phyloP scores from a whole-genome alignment of 2,113 vertebrate species.

The Bubo blakistoni region DNA sequence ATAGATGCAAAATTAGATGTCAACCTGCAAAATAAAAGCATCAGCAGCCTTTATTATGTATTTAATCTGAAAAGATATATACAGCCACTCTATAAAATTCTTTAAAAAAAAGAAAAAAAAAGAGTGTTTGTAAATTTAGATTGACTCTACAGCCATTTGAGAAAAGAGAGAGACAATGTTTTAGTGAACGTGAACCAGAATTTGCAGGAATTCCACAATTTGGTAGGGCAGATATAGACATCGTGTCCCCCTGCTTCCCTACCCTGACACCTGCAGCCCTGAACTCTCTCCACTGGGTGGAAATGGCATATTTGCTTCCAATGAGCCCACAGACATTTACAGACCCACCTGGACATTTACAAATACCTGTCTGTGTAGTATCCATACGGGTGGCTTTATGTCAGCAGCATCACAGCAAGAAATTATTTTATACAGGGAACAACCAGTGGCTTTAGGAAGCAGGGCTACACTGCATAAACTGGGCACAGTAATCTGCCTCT shows the following conservation, averaged over 20 bases:
- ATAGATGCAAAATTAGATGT: conserved; percentile 32
- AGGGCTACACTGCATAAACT: neutral
- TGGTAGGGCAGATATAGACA: neutral
- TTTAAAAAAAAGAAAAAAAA: neutral
- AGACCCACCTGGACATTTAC: neutral
- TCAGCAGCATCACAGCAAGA: neutral
- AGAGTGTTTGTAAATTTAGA: neutral
- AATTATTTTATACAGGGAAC: neutral
- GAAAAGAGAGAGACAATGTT: neutral
- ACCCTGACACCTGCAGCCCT: neutral
- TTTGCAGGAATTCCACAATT: neutral
- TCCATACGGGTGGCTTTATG: neutral
- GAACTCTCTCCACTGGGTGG: neutral
- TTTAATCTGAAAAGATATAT: conserved; percentile 10
- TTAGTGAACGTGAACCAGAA: neutral
- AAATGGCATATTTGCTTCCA: neutral
- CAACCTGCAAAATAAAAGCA: conserved; percentile 25
- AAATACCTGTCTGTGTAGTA: neutral
- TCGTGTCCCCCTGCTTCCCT: neutral
- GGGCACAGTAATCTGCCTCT: neutral
- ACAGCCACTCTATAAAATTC: neutral
- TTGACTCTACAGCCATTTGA: neutral
- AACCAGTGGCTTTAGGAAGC: neutral
- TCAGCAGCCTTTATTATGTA: conserved; percentile 21
- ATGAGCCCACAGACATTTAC: neutral